Evolutionary conservation across 2,113 vertebrate species (phyloP).

Genomic region (Fregata magnificens): DNA sequence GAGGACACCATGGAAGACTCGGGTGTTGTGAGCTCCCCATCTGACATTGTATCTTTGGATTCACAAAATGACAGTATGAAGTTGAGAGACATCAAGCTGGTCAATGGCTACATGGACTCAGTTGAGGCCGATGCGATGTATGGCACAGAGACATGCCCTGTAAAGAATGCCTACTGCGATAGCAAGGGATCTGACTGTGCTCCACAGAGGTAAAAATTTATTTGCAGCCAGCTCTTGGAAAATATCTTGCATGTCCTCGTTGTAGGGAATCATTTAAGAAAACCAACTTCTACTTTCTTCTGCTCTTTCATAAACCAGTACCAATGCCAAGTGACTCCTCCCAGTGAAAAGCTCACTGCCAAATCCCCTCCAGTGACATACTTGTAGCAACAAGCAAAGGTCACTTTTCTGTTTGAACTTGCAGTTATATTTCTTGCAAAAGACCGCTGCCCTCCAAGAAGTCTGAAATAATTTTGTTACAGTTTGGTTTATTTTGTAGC

Average conservation of each 20-base stretch:
- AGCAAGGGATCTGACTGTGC: slow-evolving; percentile 65
- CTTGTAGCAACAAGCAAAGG: slow-evolving; percentile 58
- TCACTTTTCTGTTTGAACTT: slow-evolving; percentile 55
- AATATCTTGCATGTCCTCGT: not conserved
- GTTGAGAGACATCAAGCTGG: slow-evolving; percentile 52
- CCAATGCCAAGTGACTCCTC: slow-evolving; percentile 45
- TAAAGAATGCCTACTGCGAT: slow-evolving; percentile 54
- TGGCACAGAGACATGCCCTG: not conserved
- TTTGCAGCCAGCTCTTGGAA: not conserved
- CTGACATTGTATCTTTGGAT: slow-evolving; percentile 78
- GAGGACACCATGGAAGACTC: slow-evolving; percentile 87
- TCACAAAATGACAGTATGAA: slow-evolving; percentile 78
- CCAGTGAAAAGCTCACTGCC: slow-evolving; percentile 10
- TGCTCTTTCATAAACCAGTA: slow-evolving; percentile 27
- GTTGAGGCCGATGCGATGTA: not conserved
- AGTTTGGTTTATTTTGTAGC: not conserved
- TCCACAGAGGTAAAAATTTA: slow-evolving; percentile 51
- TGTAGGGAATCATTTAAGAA: not conserved
- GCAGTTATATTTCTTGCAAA: slow-evolving; percentile 20
- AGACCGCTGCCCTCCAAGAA: not conserved
- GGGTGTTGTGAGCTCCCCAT: slow-evolving; percentile 79
- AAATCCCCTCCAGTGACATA: slow-evolving; percentile 16
- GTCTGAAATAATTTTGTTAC: not conserved
- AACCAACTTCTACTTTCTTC: not conserved
- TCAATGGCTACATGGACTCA: slow-evolving; percentile 57